phyloP scores from a whole-genome alignment of 2,113 vertebrate genomes.

The Thomomys bottae region DNA sequence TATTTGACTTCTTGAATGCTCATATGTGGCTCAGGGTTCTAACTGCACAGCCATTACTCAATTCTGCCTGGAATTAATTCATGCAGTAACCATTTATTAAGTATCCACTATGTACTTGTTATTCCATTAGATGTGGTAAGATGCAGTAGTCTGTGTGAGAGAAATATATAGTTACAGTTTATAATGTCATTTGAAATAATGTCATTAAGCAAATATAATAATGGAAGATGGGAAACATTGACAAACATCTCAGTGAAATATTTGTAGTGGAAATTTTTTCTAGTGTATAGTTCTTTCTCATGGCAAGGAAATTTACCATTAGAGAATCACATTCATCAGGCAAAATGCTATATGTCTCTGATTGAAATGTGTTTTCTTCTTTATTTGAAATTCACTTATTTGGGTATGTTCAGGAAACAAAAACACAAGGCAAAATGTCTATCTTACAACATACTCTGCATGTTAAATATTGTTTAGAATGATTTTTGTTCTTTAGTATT shows the following conservation, averaged over 20 bases:
- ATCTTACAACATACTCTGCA: background rate
- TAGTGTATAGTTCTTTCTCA: background rate
- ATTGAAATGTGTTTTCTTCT: background rate
- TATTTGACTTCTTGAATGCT: background rate
- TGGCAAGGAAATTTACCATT: background rate
- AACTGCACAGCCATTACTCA: background rate
- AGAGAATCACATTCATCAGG: background rate
- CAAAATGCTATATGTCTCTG: background rate
- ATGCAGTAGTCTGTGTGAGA: background rate
- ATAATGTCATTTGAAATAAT: background rate
- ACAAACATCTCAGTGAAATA: background rate
- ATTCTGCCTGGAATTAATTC: background rate
- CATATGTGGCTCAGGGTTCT: background rate
- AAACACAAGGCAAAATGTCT: background rate
- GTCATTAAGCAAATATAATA: background rate
- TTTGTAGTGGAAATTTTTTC: background rate
- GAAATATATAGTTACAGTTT: background rate
- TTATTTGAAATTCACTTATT: conserved; percentile 1
- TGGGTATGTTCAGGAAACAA: background rate
- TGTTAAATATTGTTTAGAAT: background rate
- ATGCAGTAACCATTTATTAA: background rate
- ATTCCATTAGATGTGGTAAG: background rate
- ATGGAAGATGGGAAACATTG: background rate
- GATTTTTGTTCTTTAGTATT: background rate
- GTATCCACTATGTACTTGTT: background rate